These are phyloP conservation scores for Eurytoma adleriae DNA, from an alignment of 2,888 invertebrate species.

Conservation along the genomic window DNA sequence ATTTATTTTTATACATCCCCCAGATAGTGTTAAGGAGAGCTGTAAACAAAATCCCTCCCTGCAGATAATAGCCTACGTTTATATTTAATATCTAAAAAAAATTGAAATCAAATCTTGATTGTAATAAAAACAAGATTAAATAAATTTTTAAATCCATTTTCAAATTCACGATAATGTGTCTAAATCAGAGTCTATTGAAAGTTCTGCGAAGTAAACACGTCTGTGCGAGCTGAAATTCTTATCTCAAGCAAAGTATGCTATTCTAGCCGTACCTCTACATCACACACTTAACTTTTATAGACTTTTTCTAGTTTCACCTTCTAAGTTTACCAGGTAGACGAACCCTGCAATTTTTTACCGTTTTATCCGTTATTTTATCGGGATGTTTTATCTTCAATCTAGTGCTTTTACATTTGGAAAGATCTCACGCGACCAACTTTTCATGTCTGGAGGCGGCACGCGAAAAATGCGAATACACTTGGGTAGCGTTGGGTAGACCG, in stretches of 20 bases:
- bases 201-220: slow-evolving; percentile 24
- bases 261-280: not conserved
- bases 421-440: slow-evolving; percentile 41
- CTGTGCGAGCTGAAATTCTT: slow-evolving; percentile 29
- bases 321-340: slow-evolving; percentile 30
- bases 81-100: too few relatives aligned
- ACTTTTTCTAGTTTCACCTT: slow-evolving; percentile 61
- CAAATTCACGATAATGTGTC: too few relatives aligned
- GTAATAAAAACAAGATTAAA: too few relatives aligned
- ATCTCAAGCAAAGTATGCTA: slow-evolving; percentile 17
- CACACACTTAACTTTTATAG: too few relatives aligned
- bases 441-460: not conserved
- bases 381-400: slow-evolving; percentile 5
- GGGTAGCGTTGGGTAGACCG: not conserved
- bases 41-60: too few relatives aligned
- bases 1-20: too few relatives aligned
- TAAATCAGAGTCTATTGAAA: slow-evolving; percentile 9
- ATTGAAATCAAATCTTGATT: too few relatives aligned
- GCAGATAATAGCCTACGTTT: too few relatives aligned
- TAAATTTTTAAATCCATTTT: too few relatives aligned
- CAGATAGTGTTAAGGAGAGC: too few relatives aligned
- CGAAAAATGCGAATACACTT: slow-evolving; percentile 28
- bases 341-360: not conserved
- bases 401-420: slow-evolving; percentile 4
- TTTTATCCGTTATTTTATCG: not conserved